Percentiles rank a stretch among this genome's conserved stretches.
Conservation (phyloP, 1,140 invertebrate genomes). For the Mamestra configurata region DNA sequence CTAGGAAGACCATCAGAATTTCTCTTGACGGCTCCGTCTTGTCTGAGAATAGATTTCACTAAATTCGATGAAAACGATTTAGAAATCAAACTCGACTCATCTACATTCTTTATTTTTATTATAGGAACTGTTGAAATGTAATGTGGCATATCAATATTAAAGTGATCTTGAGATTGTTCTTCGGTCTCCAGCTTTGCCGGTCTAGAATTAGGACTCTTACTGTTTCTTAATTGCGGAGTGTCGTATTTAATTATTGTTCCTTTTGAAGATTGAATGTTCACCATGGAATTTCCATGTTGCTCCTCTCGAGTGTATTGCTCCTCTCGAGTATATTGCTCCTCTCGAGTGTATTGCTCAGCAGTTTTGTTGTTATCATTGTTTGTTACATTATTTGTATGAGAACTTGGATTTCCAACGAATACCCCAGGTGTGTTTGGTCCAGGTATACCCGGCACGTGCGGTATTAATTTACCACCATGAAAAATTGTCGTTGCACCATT, state of each 20-base stretch:
- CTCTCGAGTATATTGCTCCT: constrained; percentile 64
- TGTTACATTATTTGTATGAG: constrained; percentile 62
- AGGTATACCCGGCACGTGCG: constrained; percentile 95
- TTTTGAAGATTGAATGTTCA: constrained; percentile 63
- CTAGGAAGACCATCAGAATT: constrained; percentile 71
- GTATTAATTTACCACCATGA: constrained; percentile 92
- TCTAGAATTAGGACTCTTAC: constrained; percentile 71
- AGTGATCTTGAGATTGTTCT: constrained; percentile 63
- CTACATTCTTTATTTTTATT: constrained; percentile 82
- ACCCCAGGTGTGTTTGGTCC: constrained; percentile 91
- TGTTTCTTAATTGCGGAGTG: constrained; percentile 59
- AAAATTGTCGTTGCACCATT: constrained; percentile 89
- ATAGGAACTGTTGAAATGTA: constrained; percentile 70
- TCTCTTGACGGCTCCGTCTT: constrained; percentile 76
- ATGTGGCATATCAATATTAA: constrained; percentile 64
- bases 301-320: constrained; percentile 64
- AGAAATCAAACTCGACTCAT: constrained; percentile 64
- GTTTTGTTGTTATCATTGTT: constrained; percentile 64
- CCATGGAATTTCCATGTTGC: constrained; percentile 51
- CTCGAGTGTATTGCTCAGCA: constrained; percentile 61
- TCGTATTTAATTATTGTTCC: constrained; percentile 66
- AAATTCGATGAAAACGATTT: constrained; percentile 64
- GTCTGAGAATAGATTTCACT: constrained; percentile 59
- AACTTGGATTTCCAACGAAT: constrained; percentile 72
- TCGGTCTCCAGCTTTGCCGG: constrained; percentile 67